Evolutionary conservation across 2,888 invertebrate species (phyloP).

Genomic region (Apomyelois bistriatella): DNA sequence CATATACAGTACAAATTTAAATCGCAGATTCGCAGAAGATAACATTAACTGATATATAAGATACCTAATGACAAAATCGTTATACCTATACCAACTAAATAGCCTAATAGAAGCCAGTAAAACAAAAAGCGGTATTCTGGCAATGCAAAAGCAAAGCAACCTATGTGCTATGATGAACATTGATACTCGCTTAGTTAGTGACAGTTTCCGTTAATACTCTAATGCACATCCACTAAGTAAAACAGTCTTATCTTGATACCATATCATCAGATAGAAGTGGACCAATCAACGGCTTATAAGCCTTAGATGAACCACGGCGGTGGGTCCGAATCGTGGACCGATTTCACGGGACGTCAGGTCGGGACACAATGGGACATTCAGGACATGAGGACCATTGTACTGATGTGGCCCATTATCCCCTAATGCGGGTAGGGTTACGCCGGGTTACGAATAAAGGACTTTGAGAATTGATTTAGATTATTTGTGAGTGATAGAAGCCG

Average conservation of each 20-base stretch:
- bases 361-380: slow-evolving; percentile 1
- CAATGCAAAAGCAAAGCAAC: no score
- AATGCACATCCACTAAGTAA: no score
- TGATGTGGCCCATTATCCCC: slow-evolving; percentile 54
- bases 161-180: no score
- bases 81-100: no score
- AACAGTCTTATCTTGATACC: not conserved
- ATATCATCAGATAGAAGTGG: not conserved
- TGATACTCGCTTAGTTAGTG: no score
- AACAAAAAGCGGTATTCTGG: no score
- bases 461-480: slow-evolving; percentile 55
- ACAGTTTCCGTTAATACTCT: no score
- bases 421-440: slow-evolving; percentile 63
- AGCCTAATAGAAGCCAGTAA: no score
- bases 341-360: slow-evolving; percentile 51
- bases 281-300: slow-evolving; percentile 11
- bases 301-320: slow-evolving; percentile 38
- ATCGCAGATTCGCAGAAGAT: no score
- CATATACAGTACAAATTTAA: no score
- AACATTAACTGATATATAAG: no score
- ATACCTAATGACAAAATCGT: no score
- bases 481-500: slow-evolving; percentile 31
- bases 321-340: slow-evolving; percentile 46
- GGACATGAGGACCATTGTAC: slow-evolving; percentile 40
- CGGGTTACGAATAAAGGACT: slow-evolving; percentile 51